Percentiles rank a stretch among this genome's conserved stretches.
Evolutionary conservation across 53 echinoderm and acorn worm species (phyloP).

Genomic region (Echinarachnius parma): DNA sequence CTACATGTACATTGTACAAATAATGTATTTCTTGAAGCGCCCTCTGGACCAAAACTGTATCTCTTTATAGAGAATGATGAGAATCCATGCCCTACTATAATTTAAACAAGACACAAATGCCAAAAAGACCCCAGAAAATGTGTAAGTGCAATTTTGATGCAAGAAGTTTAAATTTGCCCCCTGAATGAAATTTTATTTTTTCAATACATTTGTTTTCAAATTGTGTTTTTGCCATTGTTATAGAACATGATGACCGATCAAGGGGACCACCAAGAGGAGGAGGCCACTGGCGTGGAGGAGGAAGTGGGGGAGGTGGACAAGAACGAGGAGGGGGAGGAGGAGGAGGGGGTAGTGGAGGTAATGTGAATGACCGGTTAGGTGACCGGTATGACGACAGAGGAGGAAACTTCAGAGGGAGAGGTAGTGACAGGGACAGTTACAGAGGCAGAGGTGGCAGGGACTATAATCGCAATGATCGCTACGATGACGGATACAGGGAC

Average conservation of each 20-base stretch:
- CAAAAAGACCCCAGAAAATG: too few species aligned
- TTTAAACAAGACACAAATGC: too few species aligned
- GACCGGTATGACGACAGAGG: background rate
- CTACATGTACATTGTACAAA: too few species aligned
- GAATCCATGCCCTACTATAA: too few species aligned
- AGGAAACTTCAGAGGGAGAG: constrained; percentile 19
- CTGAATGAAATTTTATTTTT: background rate
- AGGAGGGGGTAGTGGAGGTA: constrained; percentile 9
- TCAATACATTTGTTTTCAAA: background rate
- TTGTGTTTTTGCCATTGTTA: background rate
- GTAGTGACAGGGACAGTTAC: too few species aligned
- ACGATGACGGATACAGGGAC: constrained; percentile 21
- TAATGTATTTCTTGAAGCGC: too few species aligned
- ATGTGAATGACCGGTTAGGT: background rate
- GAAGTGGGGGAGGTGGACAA: background rate
- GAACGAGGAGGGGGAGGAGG: constrained; percentile 3
- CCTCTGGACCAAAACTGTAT: too few species aligned
- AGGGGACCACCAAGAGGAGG: constrained; percentile 29
- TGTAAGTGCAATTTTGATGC: background rate
- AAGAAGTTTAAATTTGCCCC: background rate
- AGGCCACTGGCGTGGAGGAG: constrained; percentile 35
- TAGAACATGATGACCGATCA: constrained; percentile 34
- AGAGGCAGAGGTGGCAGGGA: background rate
- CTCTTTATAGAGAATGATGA: too few species aligned
- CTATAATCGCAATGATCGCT: background rate